Evolutionary conservation across 1,140 invertebrate species (phyloP).

Genomic region (Leptopilina boulardi): DNA sequence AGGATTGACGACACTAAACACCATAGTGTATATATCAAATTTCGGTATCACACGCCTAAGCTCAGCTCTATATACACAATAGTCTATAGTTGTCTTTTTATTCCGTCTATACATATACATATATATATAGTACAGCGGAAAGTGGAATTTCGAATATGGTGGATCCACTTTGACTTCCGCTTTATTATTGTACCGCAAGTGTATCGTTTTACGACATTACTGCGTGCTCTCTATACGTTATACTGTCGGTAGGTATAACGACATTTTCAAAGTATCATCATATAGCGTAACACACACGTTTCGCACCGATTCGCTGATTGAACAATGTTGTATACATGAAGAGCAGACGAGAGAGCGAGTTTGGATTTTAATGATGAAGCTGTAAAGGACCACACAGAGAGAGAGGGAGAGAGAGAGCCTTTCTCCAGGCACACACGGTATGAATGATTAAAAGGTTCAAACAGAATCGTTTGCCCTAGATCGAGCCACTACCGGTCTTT

Average conservation of each 20-base stretch:
- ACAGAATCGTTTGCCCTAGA: conserved; percentile 5
- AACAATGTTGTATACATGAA: background rate
- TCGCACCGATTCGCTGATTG: background rate
- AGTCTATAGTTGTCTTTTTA: too few relatives aligned
- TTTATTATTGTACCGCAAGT: conserved; percentile 60
- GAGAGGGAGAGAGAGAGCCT: background rate
- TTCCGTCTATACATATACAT: too few relatives aligned
- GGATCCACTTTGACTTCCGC: conserved; percentile 57
- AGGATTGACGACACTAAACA: conserved; percentile 50
- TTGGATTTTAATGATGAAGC: conserved; percentile 18
- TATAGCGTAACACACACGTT: background rate
- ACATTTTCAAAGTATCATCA: conserved; percentile 10
- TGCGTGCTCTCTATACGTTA: conserved; percentile 37
- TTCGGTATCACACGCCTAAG: conserved; percentile 42
- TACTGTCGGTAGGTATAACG: background rate
- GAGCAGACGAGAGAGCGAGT: background rate
- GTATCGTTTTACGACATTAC: conserved; percentile 59
- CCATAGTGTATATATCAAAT: conserved; percentile 42
- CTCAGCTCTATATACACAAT: too few relatives aligned
- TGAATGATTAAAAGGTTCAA: conserved; percentile 21
- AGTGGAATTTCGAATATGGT: conserved; percentile 50
- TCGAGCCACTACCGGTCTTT: background rate
- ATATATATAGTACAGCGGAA: background rate
- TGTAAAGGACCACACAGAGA: conserved; percentile 9
- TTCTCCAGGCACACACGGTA: background rate